Evolutionary conservation across 2,113 vertebrate species (phyloP).

Genomic region (Rhinolophus sinicus): DNA sequence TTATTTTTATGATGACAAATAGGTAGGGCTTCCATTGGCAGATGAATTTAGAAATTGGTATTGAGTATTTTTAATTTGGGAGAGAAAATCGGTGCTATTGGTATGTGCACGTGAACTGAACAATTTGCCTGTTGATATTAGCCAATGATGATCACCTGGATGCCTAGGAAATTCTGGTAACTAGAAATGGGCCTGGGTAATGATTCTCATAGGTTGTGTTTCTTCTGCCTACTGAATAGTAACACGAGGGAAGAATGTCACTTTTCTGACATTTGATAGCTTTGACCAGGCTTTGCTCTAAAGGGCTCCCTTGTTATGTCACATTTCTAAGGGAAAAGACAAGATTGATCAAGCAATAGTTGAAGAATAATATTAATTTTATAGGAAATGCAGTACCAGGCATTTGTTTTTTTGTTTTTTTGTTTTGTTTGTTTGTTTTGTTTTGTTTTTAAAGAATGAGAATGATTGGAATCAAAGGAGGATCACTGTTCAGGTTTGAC

Average conservation of each 20-base stretch:
- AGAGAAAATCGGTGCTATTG: not conserved
- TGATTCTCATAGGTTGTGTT: not conserved
- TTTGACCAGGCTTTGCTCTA: not conserved
- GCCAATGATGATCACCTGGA: not conserved
- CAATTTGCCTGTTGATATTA: not conserved
- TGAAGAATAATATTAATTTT: not conserved
- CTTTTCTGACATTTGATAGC: not conserved
- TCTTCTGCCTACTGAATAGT: not conserved
- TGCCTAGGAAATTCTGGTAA: not conserved
- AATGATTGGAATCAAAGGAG: not conserved
- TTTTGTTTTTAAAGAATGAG: not conserved
- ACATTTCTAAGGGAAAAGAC: not conserved
- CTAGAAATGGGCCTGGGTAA: not conserved
- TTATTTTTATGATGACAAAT: not conserved
- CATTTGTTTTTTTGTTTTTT: not conserved
- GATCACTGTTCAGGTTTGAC: not conserved
- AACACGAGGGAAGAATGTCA: not conserved
- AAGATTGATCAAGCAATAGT: not conserved
- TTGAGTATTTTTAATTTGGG: conserved; percentile 3
- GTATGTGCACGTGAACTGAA: not conserved
- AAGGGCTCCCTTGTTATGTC: not conserved
- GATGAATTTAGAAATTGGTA: not conserved
- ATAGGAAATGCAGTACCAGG: not conserved
- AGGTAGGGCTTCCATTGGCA: not conserved
- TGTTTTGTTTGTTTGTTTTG: too few species aligned